Conservation (phyloP, 2,888 invertebrate genomes). For the Ormia ochracea region DNA sequence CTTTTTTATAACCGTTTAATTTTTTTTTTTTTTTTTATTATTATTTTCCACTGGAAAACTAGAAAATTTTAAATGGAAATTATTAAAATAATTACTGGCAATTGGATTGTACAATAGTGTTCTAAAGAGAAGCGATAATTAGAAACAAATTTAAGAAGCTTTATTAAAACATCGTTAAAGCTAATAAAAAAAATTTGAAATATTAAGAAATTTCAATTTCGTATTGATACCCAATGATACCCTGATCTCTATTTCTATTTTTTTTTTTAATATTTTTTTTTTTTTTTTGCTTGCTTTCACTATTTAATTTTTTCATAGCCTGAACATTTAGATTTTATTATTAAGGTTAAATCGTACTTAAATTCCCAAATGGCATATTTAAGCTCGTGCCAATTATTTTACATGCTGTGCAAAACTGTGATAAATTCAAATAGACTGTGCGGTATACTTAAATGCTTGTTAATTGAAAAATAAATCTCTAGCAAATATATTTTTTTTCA, state of each 20-base stretch:
- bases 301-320: not conserved
- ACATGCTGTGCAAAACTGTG: not conserved
- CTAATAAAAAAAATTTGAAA: too few species aligned
- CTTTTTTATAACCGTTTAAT: not conserved
- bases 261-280: too few species aligned
- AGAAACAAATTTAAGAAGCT: not conserved
- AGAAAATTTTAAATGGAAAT: not conserved
- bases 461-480: conserved; percentile 27
- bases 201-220: too few species aligned
- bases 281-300: too few species aligned
- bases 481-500: not conserved
- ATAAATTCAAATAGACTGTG: not conserved
- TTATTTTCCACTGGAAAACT: not conserved
- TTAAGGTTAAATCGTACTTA: not conserved
- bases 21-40: not conserved
- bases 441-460: conserved; percentile 19
- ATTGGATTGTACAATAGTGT: not conserved
- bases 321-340: too few species aligned
- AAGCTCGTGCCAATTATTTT: not conserved
- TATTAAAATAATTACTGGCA: conserved; percentile 24
- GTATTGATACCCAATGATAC: too few species aligned
- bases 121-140: not conserved
- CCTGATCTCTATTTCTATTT: too few species aligned
- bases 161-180: too few species aligned
- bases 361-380: not conserved